Evolutionary conservation across 2,888 invertebrate species (phyloP), one percentile per base, ranked within the genome.

Genomic region (Pseudolycoriella hygida): DNA sequence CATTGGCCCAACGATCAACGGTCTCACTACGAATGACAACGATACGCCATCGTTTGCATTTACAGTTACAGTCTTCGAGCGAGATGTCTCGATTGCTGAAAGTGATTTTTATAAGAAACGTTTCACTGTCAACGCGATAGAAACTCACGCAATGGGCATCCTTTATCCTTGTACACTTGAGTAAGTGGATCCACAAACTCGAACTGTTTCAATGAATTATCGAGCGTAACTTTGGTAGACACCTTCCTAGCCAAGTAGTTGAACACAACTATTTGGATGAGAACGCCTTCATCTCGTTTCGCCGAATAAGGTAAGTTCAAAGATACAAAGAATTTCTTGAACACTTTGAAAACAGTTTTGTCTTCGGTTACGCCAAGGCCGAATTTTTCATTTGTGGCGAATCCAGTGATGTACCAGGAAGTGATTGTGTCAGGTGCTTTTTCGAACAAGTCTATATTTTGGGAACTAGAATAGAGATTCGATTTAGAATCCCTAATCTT

Each of bases 221-320:
- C 85, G 60, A 96, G 69, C 0, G 85, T 82, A 1, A 96, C 78
- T 54, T 87, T 84, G 0, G 84, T 85, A 12, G 72, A 71, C 1
- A 84, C 69, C 50, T 86, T 79, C 48, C 77, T 76, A 12, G 79
- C 76, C 65, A 88, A 72, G 55, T 93, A 87, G 62, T 93, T 97
- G 62, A 85, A 88, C 6, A 96, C 76, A 2, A 86, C 80, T 10
- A 88, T 78, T 42, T 93, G 84, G 44, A 93, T 74, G 0, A 89
- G 81, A 45, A 97, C 73, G 8, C 85, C 80, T 69, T 98, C 97
- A 18, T 92, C 93, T 50, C 80, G 74, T 54, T 88, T 82, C 12
- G 97, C 76, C 0, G 85, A 80, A 54, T 86, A 83, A 0, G 97
- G 97, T 43, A 96, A 66, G 58, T 92, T 86, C 8, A 90, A 71